phyloP scores from a whole-genome alignment of 2,113 vertebrate species.

The Baryphthengus martii region DNA sequence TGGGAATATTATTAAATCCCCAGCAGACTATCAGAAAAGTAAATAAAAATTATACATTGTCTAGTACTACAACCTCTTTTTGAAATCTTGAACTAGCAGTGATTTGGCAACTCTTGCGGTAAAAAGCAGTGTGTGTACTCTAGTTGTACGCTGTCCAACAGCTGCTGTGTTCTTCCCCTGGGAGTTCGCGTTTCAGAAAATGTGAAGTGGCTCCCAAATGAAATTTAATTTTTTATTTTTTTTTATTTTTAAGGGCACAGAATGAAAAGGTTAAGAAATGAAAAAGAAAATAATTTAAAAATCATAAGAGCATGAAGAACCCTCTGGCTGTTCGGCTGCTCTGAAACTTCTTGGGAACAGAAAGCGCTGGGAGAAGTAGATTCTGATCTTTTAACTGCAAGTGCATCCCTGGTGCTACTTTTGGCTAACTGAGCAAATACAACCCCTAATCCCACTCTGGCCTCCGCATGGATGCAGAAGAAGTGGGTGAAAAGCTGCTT shows the following conservation, averaged over 20 bases:
- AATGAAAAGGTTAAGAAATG: neutral
- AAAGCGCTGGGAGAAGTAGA: neutral
- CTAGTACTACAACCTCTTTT: slow-evolving; percentile 2
- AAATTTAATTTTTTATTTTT: neutral
- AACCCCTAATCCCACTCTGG: neutral
- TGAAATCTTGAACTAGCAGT: slow-evolving; percentile 31
- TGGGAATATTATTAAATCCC: slow-evolving; percentile 44
- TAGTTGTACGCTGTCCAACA: neutral
- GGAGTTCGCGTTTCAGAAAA: neutral
- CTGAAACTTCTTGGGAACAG: neutral
- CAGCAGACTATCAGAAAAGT: slow-evolving; percentile 33
- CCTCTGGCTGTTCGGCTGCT: neutral
- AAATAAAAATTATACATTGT: slow-evolving; percentile 16
- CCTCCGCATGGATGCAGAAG: neutral
- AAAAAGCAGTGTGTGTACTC: neutral
- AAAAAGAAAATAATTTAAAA: neutral
- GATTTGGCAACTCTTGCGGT: slow-evolving; percentile 31
- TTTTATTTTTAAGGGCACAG: neutral
- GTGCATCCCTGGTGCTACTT: neutral
- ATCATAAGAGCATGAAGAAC: neutral
- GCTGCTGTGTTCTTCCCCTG: slow-evolving; percentile 5
- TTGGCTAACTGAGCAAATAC: neutral
- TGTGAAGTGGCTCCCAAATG: neutral
- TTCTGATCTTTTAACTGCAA: neutral
- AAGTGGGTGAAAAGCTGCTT: neutral